phyloP scores from a whole-genome alignment of 1,140 invertebrate species.

The Panulirus ornatus region DNA sequence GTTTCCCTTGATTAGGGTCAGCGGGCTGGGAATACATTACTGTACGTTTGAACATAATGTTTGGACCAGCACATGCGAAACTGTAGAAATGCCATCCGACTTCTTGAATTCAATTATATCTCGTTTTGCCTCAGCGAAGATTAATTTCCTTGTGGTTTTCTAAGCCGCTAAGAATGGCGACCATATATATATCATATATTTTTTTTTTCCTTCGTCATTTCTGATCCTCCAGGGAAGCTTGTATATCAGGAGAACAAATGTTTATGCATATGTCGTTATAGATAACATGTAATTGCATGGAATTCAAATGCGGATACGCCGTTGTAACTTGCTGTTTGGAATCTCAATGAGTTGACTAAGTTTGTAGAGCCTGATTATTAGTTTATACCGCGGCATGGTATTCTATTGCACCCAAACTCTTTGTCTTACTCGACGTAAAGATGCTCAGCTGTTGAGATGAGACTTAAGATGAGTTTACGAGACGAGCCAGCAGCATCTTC shows the following conservation, averaged over 20 bases:
- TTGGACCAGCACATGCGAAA: constrained; percentile 65
- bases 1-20: constrained; percentile 71
- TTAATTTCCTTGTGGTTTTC: constrained; percentile 15
- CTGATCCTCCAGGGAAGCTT: neutral
- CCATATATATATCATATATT: too few species aligned
- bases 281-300: constrained; percentile 70
- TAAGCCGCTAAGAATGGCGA: neutral
- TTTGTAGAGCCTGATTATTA: constrained; percentile 73
- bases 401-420: constrained; percentile 64
- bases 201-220: neutral
- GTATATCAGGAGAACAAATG: constrained; percentile 21
- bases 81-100: constrained; percentile 60
- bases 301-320: constrained; percentile 71
- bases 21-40: constrained; percentile 71
- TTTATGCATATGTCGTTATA: constrained; percentile 63
- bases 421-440: constrained; percentile 42
- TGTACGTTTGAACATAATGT: constrained; percentile 74
- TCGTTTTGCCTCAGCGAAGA: constrained; percentile 34
- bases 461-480: constrained; percentile 61
- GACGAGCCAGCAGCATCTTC: constrained; percentile 34
- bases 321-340: constrained; percentile 71
- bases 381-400: constrained; percentile 66
- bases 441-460: constrained; percentile 33
- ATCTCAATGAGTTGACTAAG: constrained; percentile 71
- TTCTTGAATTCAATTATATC: constrained; percentile 71